Evolutionary conservation across 2,888 invertebrate species (phyloP), one percentile per base, ranked within the genome.

Genomic region (Bedellia somnulentella): DNA sequence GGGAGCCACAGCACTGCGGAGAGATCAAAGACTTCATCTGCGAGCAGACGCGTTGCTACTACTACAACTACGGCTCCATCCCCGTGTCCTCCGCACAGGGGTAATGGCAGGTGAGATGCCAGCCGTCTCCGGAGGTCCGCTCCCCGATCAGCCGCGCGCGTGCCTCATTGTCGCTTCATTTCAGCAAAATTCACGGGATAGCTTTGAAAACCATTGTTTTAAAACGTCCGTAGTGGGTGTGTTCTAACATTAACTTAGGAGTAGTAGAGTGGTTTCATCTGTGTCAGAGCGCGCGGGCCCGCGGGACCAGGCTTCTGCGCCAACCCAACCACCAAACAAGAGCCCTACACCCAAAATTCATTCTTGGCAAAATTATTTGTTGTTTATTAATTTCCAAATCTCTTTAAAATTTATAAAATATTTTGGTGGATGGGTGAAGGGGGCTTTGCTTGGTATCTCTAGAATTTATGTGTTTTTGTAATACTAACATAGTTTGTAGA

Each of bases 11-110:
- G 57, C 87, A 90, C 67, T 91, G 90, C 61, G 86, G 85, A 38
- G 82, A 83, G 51, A 82, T 87, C 48, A 90, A 89, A 77, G 89
- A 90, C 71, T 90, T 90, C 67, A 89, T 91, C 57, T 91, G 90
- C 76, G 90, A 91, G 76, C 89, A 90, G 78, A 90, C 90, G 38
- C 83, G 90, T 55, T 91, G 90, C 78, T 90, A 90, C 71, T 90
- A 89, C 77, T 90, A 89, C 80, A 90, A 90, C 78, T 91, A 90
- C 70, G 90, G 89, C 62, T 89, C 89, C 66, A 89, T 89, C 79
- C 89, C 89, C 63, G 89, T 89, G 57, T 88, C 89, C 62, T 87
- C 89, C 52, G 84, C 88, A 82, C 89, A 90, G 89, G 89, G 89
- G 89, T 90, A 90, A 89, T 89, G 70, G 62, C 76, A 86, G 86